phyloP scores from a whole-genome alignment of 2,797 vertebrate genomes.

The Gadopsis bispinosus region DNA sequence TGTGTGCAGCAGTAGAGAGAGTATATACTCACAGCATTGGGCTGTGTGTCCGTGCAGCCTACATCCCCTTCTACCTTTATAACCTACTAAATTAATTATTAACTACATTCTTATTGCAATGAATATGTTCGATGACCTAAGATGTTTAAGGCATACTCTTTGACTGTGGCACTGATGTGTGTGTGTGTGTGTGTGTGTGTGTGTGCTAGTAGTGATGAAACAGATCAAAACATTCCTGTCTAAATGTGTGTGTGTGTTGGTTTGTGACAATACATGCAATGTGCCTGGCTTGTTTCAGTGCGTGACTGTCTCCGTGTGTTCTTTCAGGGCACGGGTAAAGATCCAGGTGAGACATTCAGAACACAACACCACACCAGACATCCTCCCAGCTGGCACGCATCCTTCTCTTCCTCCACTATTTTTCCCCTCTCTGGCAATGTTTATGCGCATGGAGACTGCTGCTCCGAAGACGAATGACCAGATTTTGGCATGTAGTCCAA shows the following conservation, averaged over 20 bases:
- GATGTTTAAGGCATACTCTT: background rate
- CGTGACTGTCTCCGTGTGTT: constrained; percentile 27
- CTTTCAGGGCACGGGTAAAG: constrained; percentile 72
- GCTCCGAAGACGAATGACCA: background rate
- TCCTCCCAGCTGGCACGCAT: background rate
- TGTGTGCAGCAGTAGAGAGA: constrained; percentile 27
- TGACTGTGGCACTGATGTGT: background rate
- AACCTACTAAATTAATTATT: too few relatives aligned
- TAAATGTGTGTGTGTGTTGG: background rate
- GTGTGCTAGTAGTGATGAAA: background rate
- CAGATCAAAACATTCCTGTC: background rate
- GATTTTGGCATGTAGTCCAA: background rate
- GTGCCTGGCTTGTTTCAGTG: constrained; percentile 10
- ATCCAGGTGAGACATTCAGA: constrained; percentile 77
- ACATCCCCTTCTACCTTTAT: too few relatives aligned
- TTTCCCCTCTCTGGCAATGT: background rate
- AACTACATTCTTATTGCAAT: too few relatives aligned
- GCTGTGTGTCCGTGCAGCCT: background rate
- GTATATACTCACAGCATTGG: background rate
- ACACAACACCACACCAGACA: constrained; percentile 10
- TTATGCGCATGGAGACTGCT: constrained; percentile 9
- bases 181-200: background rate
- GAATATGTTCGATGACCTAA: background rate
- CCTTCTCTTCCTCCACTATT: background rate
- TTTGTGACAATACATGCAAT: background rate